A percentile compares a stretch with the other conserved stretches of the same genome.
Conservation (phyloP, 2,797 vertebrate genomes). For the Mormyrops boulengeri region DNA sequence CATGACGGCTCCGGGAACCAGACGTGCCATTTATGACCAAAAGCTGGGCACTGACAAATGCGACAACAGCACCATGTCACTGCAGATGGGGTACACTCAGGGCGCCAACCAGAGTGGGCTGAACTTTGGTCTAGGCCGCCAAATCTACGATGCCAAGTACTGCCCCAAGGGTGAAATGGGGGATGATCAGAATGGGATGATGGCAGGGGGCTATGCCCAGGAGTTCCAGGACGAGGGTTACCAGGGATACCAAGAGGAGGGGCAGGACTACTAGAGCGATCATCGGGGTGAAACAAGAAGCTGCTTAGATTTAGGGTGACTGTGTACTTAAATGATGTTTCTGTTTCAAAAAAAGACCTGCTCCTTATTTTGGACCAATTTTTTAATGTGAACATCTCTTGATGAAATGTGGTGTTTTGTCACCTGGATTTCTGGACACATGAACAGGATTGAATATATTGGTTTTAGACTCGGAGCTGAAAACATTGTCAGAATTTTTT, state of each 20-base stretch:
- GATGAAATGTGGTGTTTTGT: background rate
- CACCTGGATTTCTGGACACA: background rate
- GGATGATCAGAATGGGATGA: conserved; percentile 49
- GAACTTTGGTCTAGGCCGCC: conserved; percentile 81
- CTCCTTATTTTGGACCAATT: background rate
- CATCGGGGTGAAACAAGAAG: conserved; percentile 17
- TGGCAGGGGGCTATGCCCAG: conserved; percentile 33
- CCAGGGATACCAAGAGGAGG: conserved; percentile 65
- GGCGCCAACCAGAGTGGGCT: conserved; percentile 86
- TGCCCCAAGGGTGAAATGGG: conserved; percentile 64
- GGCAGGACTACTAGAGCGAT: conserved; percentile 54
- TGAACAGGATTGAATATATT: background rate
- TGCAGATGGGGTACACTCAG: conserved; percentile 88
- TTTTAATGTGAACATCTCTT: background rate
- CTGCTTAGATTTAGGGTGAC: conserved; percentile 6
- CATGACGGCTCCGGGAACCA: conserved; percentile 87
- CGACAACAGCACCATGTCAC: conserved; percentile 86
- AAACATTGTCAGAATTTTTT: background rate
- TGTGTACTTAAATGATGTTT: background rate
- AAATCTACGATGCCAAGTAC: conserved; percentile 90
- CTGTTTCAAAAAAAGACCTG: background rate
- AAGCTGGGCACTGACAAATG: conserved; percentile 85
- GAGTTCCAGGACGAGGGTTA: conserved; percentile 65
- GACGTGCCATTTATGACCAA: conserved; percentile 84
- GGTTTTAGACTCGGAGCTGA: background rate